Evolutionary conservation across 2,113 vertebrate species (phyloP).

Genomic region (Anolis sagrei): DNA sequence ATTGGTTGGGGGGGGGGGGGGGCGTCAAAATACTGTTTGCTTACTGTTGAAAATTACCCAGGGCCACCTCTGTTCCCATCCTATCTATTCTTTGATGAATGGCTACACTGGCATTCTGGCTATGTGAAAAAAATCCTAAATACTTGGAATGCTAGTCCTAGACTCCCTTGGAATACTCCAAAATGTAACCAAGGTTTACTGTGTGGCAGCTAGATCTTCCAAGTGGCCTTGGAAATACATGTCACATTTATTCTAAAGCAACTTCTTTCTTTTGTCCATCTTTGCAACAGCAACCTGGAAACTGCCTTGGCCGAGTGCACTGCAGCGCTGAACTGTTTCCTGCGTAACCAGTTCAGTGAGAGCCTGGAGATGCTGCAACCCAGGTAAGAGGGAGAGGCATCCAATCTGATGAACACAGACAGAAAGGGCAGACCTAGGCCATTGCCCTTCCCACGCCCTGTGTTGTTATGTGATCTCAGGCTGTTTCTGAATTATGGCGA

Average conservation of each 20-base stretch:
- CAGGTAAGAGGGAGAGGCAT: constrained; percentile 75
- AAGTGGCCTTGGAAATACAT: not conserved
- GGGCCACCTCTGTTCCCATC: too few species aligned
- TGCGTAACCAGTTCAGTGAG: constrained; percentile 88
- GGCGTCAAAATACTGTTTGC: too few species aligned
- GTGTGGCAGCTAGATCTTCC: not conserved
- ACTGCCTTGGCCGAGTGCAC: constrained; percentile 88
- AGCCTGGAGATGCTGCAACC: constrained; percentile 82
- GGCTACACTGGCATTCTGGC: not conserved
- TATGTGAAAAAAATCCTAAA: too few species aligned
- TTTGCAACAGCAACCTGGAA: constrained; percentile 69
- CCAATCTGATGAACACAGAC: not conserved
- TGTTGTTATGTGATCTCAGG: too few species aligned
- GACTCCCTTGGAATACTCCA: too few species aligned
- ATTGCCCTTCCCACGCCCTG: not conserved
- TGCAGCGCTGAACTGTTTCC: constrained; percentile 87
- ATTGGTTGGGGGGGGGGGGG: too few species aligned
- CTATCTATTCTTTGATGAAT: not conserved
- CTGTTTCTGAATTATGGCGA: too few species aligned
- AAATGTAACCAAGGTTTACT: not conserved
- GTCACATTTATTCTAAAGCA: not conserved
- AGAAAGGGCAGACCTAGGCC: not conserved
- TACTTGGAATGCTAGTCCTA: too few species aligned
- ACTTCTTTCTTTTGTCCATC: not conserved
- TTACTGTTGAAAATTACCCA: too few species aligned